Conservation (phyloP, 2,113 vertebrate species). For the Trichechus manatus region DNA sequence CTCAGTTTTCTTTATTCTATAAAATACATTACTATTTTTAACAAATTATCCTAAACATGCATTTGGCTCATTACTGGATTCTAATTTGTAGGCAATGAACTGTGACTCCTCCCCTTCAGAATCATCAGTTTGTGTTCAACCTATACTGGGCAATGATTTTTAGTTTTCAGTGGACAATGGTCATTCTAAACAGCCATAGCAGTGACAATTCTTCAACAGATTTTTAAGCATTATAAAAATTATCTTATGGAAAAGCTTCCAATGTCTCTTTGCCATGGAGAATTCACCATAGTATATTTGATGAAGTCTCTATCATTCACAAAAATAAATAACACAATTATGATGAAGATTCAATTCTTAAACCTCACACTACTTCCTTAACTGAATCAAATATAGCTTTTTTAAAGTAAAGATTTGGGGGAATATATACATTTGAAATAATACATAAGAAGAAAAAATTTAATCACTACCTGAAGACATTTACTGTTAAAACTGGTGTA, state of each 20-base stretch:
- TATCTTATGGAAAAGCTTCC: not conserved
- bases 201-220: not conserved
- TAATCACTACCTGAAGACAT: not conserved
- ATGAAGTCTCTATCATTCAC: not conserved
- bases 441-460: not conserved
- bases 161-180: not conserved
- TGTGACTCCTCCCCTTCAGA: not conserved
- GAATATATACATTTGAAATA: not conserved
- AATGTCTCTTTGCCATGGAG: not conserved
- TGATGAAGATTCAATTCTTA: not conserved
- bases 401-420: not conserved
- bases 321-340: not conserved
- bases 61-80: not conserved
- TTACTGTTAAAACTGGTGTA: not conserved
- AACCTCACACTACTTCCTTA: not conserved
- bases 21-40: not conserved
- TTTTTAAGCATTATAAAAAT: not conserved
- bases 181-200: not conserved
- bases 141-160: not conserved
- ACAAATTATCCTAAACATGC: not conserved
- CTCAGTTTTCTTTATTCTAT: not conserved
- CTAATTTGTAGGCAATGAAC: not conserved
- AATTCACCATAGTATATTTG: not conserved
- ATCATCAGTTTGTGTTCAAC: not conserved
- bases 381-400: not conserved